phyloP scores from a whole-genome alignment of 2,797 vertebrate genomes.

The Enteromius fasciolatus region DNA sequence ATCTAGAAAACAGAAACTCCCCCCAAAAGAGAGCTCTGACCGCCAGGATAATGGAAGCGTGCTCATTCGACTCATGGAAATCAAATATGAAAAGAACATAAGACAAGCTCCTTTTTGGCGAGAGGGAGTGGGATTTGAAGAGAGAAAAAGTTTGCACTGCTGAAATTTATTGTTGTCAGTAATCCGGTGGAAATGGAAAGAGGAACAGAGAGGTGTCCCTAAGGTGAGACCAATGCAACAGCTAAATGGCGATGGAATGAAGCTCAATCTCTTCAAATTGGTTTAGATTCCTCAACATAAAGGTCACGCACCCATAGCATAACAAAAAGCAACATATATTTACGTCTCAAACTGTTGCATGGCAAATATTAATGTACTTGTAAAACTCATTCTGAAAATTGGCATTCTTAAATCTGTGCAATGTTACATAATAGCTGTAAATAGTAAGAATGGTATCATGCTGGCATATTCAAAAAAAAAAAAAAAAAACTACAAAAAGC shows the following conservation, averaged over 20 bases:
- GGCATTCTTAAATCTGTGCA: conserved; percentile 50
- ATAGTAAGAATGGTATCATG: conserved; percentile 52
- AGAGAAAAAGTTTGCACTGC: conserved; percentile 68
- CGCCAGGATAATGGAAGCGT: conserved; percentile 63
- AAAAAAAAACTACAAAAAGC: conserved; percentile 17
- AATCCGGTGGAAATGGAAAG: conserved; percentile 75
- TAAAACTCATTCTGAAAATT: conserved; percentile 62
- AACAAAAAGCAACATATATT: conserved; percentile 28
- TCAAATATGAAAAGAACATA: conserved; percentile 63
- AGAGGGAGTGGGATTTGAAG: conserved; percentile 61
- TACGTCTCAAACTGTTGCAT: conserved; percentile 42
- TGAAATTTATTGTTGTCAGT: conserved; percentile 71
- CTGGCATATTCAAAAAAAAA: conserved; percentile 21
- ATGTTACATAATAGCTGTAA: conserved; percentile 56
- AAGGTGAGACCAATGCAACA: conserved; percentile 47
- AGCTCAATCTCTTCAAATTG: conserved; percentile 63
- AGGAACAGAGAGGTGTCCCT: conserved; percentile 59
- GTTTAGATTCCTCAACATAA: conserved; percentile 53
- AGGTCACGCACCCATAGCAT: conserved; percentile 49
- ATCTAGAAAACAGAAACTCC: conserved; percentile 60
- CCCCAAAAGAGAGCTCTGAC: conserved; percentile 52
- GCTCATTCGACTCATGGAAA: conserved; percentile 67
- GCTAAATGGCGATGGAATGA: conserved; percentile 57
- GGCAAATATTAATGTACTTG: conserved; percentile 1
- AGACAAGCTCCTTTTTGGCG: conserved; percentile 63